Percentiles rank a stretch among this genome's conserved stretches.
phyloP scores from a whole-genome alignment of 1,140 invertebrate genomes.

The Potamilus streckersoni region DNA sequence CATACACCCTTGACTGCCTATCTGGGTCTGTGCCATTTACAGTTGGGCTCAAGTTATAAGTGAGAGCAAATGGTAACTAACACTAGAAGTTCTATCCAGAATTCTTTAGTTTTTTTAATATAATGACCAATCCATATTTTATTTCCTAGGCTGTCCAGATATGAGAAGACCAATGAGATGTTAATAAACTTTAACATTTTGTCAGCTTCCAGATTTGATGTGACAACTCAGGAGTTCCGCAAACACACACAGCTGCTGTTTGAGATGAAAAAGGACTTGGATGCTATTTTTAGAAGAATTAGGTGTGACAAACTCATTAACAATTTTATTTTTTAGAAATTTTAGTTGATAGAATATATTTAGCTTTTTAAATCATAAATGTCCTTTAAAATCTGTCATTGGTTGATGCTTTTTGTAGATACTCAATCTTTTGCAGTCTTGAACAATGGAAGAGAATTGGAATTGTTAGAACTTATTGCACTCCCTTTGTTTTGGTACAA shows the following conservation, averaged over 20 bases:
- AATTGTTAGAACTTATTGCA: neutral
- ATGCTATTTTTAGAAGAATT: constrained; percentile 73
- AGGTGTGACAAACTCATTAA: constrained; percentile 57
- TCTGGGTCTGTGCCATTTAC: too few relatives aligned
- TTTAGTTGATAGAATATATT: neutral
- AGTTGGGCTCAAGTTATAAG: too few relatives aligned
- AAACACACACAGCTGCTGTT: constrained; percentile 84
- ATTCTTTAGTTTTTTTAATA: too few relatives aligned
- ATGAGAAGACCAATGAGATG: constrained; percentile 98
- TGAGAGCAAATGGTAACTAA: too few relatives aligned
- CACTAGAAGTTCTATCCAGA: too few relatives aligned
- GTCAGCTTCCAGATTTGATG: constrained; percentile 82
- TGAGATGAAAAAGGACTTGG: constrained; percentile 75
- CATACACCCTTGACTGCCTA: too few relatives aligned
- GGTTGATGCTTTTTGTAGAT: neutral
- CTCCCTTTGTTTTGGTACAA: neutral
- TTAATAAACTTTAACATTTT: constrained; percentile 93
- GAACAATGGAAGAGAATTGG: neutral
- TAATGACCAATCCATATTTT: constrained; percentile 3
- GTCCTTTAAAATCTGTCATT: neutral
- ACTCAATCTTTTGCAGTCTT: neutral
- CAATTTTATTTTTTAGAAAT: neutral
- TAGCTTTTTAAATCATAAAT: neutral
- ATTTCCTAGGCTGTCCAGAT: constrained; percentile 85
- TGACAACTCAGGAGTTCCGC: constrained; percentile 86